Conservation (phyloP, 2,113 vertebrate genomes). For the Platysternon megacephalum region DNA sequence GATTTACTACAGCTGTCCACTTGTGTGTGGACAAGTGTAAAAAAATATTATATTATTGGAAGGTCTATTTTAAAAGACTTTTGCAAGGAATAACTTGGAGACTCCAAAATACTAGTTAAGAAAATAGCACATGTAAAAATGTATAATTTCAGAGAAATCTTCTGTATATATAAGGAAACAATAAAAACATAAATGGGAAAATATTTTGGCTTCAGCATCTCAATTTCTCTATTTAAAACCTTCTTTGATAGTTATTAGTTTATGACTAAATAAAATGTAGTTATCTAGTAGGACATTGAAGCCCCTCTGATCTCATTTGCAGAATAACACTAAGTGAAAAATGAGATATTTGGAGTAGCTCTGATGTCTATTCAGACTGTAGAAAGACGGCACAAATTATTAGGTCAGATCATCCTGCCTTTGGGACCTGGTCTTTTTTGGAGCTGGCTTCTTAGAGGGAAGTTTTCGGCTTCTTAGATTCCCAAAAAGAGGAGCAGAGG, state of each 20-base stretch:
- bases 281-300: background rate
- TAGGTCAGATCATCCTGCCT: background rate
- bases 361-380: background rate
- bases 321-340: background rate
- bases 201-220: background rate
- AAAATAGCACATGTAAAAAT: background rate
- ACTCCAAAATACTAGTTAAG: background rate
- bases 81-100: background rate
- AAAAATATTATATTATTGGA: background rate
- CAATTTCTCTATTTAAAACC: background rate
- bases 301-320: background rate
- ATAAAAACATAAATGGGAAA: background rate
- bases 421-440: background rate
- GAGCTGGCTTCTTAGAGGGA: too few relatives aligned
- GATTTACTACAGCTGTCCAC: background rate
- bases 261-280: background rate
- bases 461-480: too few relatives aligned
- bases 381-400: background rate
- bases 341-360: background rate
- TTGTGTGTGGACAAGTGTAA: background rate
- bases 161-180: background rate
- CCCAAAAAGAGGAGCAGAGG: too few relatives aligned
- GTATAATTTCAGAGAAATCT: accelerated
- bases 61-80: background rate
- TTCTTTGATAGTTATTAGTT: background rate